Conservation (phyloP, 2,888 invertebrate genomes). For the Anthophora plumipes region DNA sequence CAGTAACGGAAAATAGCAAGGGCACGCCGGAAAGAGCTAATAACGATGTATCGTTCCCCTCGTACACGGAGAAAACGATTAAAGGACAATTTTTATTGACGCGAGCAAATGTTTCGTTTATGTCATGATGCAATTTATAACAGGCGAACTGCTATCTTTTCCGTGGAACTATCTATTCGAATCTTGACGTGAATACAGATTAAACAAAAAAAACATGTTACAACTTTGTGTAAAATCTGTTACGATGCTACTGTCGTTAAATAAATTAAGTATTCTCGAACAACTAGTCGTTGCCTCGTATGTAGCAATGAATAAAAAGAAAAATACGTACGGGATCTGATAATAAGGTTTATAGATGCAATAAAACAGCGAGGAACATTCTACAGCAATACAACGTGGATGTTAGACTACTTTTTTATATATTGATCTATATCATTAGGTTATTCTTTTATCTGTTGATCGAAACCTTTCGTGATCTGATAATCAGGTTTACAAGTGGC, state of each 20-base stretch:
- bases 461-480: too few relatives aligned
- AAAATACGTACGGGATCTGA: neutral
- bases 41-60: conserved; percentile 47
- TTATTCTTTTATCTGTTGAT: too few relatives aligned
- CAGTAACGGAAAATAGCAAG: conserved; percentile 15
- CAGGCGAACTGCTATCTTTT: neutral
- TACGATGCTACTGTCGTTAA: neutral
- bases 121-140: neutral
- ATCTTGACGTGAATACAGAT: neutral
- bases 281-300: neutral
- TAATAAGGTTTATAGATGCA: too few relatives aligned
- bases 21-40: conserved; percentile 13
- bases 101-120: neutral
- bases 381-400: neutral
- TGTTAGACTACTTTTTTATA: too few relatives aligned
- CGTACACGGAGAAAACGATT: conserved; percentile 1
- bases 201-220: neutral
- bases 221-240: neutral
- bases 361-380: neutral
- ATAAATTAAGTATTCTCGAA: neutral
- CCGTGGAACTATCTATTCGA: neutral
- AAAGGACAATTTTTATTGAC: conserved; percentile 40
- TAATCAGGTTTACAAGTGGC: too few relatives aligned
- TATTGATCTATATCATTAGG: too few relatives aligned
- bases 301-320: neutral